Percentiles rank a stretch among this genome's conserved stretches.
These are phyloP conservation scores for Acrocephalus arundinaceus DNA, from an alignment of 2,113 vertebrate genomes.

Conservation along the genomic window DNA sequence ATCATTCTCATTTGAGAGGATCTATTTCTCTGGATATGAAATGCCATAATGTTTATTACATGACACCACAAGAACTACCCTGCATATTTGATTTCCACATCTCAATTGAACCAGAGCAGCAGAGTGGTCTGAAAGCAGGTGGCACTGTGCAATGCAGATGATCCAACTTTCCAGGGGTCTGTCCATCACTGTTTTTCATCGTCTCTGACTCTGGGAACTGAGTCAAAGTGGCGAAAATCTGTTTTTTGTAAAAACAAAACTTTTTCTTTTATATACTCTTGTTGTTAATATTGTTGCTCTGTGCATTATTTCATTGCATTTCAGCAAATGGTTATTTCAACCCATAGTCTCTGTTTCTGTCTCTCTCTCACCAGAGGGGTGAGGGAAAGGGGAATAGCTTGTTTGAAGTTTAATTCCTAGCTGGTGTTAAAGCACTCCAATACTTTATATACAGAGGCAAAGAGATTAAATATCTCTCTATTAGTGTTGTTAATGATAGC, in stretches of 20 bases:
- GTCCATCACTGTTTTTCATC: background rate
- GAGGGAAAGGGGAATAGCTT: no score
- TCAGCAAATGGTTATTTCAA: background rate
- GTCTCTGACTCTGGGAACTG: background rate
- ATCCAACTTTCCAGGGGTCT: background rate
- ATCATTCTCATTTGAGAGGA: background rate
- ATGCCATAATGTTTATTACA: background rate
- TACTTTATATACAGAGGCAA: background rate
- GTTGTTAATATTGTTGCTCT: background rate
- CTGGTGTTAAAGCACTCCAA: background rate
- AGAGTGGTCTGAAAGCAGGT: accelerated
- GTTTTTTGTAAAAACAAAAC: background rate
- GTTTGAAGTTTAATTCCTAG: background rate
- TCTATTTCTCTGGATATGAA: background rate
- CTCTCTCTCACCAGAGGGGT: background rate
- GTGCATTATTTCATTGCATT: background rate
- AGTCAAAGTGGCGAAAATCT: background rate
- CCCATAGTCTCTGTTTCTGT: background rate
- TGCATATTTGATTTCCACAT: background rate
- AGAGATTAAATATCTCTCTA: background rate
- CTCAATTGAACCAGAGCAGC: accelerated
- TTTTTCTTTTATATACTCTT: background rate
- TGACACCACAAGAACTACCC: background rate
- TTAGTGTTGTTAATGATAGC: background rate
- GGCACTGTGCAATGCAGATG: background rate